Evolutionary conservation across 1,140 invertebrate species (phyloP).

Genomic region (Tetraneura akinire): DNA sequence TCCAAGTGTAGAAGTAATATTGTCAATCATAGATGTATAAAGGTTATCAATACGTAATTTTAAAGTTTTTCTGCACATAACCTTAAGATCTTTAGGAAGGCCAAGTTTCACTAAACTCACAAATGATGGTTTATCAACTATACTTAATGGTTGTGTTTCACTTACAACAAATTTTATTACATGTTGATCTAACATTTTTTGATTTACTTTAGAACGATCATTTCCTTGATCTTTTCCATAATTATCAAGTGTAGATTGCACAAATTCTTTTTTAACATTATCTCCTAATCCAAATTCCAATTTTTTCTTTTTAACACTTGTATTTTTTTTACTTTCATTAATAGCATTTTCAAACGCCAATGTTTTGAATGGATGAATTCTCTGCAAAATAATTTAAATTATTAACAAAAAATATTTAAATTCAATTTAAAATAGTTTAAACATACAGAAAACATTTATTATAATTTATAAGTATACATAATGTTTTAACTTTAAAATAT

Average conservation of each 20-base stretch:
- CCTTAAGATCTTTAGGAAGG: conserved; percentile 14
- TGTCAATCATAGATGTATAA: conserved; percentile 23
- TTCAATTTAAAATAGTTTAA: no score
- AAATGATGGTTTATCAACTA: conserved; percentile 32
- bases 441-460: no score
- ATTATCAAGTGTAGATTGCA: not conserved
- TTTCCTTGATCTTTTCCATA: not conserved
- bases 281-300: no score
- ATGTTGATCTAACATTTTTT: conserved; percentile 17
- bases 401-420: no score
- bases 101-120: conserved; percentile 24
- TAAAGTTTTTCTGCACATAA: conserved; percentile 29
- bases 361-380: no score
- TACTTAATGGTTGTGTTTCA: conserved; percentile 26
- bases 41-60: conserved; percentile 21
- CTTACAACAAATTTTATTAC: conserved; percentile 21
- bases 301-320: no score
- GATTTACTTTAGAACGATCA: not conserved
- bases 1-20: conserved; percentile 21
- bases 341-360: no score
- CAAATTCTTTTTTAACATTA: not conserved
- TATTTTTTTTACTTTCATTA: no score
- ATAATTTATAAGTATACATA: no score
- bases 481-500: no score
- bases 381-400: no score